Evolutionary conservation across 2,113 vertebrate species (phyloP).

Genomic region (Corythaeola cristata): DNA sequence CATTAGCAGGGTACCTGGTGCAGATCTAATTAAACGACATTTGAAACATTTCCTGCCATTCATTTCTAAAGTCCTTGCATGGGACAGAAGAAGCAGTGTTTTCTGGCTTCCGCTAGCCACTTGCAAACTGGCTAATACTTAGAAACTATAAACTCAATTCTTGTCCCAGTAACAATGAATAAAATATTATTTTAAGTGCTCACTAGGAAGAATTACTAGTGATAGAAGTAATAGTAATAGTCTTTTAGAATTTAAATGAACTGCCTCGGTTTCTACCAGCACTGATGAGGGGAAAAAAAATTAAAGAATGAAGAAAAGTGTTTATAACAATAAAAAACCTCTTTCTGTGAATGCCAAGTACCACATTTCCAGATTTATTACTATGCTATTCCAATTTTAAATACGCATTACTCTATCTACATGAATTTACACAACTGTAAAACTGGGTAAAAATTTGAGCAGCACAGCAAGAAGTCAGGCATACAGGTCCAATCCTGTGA

Average conservation of each 20-base stretch:
- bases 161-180: background rate
- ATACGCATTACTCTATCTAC: background rate
- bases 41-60: slow-evolving; percentile 49
- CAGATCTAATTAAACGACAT: slow-evolving; percentile 29
- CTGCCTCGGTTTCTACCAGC: background rate
- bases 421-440: background rate
- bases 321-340: background rate
- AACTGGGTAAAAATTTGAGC: background rate
- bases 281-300: background rate
- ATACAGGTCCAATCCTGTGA: background rate
- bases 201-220: background rate
- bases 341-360: background rate
- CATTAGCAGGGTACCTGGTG: slow-evolving; percentile 28
- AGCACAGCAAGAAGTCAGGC: background rate
- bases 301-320: background rate
- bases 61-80: background rate
- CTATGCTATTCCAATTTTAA: background rate
- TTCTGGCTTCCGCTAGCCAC: background rate
- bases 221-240: background rate
- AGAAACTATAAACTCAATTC: background rate
- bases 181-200: background rate
- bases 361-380: background rate
- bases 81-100: background rate
- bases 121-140: background rate
- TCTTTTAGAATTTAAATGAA: background rate